Percentiles rank a stretch among this genome's conserved stretches.
phyloP scores from a whole-genome alignment of 2,888 invertebrate genomes.

The Perizoma affinitatum region DNA sequence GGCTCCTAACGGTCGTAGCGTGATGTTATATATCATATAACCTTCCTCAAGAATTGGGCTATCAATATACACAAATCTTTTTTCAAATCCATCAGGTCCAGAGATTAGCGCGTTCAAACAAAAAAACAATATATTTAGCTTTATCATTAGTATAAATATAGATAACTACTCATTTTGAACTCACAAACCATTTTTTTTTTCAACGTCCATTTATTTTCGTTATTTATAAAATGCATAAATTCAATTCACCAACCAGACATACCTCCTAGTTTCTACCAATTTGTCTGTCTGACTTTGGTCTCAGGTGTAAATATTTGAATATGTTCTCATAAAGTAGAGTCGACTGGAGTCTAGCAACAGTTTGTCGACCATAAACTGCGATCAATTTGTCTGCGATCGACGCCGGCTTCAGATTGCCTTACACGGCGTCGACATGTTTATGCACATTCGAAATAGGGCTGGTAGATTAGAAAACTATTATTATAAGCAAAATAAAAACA shows the following conservation, averaged over 20 bases:
- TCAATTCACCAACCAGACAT: slow-evolving; percentile 1
- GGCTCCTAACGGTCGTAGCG: too few species aligned
- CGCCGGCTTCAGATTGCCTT: slow-evolving; percentile 23
- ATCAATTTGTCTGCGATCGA: slow-evolving; percentile 28
- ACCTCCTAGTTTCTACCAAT: background rate
- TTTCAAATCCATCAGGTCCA: too few species aligned
- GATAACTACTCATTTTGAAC: too few species aligned
- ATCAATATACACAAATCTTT: too few species aligned
- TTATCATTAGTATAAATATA: too few species aligned
- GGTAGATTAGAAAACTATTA: background rate
- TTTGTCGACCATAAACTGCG: slow-evolving; percentile 19
- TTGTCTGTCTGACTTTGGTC: background rate
- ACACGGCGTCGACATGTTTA: slow-evolving; percentile 28
- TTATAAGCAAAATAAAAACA: too few species aligned
- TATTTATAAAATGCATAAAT: background rate
- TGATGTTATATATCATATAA: too few species aligned
- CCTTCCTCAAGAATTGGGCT: too few species aligned
- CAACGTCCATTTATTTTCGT: too few species aligned
- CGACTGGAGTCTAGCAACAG: slow-evolving; percentile 15
- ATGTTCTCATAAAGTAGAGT: slow-evolving; percentile 17
- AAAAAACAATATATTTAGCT: too few species aligned
- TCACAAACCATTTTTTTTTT: too few species aligned
- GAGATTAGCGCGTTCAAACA: too few species aligned
- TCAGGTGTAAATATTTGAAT: slow-evolving; percentile 23
- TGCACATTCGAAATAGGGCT: slow-evolving; percentile 20